phyloP scores from a whole-genome alignment of 2,888 invertebrate species.

The Homarus gammarus region DNA sequence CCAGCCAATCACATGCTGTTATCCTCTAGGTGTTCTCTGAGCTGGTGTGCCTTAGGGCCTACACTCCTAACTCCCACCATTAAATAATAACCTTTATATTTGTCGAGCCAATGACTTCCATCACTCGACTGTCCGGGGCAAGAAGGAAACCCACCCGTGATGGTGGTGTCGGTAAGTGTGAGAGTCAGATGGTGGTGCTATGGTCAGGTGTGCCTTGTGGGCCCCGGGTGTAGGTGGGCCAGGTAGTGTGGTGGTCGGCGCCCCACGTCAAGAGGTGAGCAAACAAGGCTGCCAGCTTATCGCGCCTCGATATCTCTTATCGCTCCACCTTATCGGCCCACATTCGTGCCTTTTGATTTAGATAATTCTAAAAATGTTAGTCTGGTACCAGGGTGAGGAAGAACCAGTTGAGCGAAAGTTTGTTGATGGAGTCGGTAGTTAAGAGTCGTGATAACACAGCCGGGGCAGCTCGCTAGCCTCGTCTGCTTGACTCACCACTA shows the following conservation, averaged over 20 bases:
- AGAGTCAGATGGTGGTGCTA: not conserved
- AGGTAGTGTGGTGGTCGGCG: not conserved
- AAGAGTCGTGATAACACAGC: not conserved
- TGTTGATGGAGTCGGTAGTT: not conserved
- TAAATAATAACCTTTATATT: slow-evolving; percentile 52
- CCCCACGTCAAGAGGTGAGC: slow-evolving; percentile 44
- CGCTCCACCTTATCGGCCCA: slow-evolving; percentile 12
- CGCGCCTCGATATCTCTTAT: slow-evolving; percentile 63
- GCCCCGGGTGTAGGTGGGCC: not conserved
- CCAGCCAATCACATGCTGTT: slow-evolving; percentile 50
- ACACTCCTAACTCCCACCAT: slow-evolving; percentile 18
- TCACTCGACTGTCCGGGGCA: not conserved
- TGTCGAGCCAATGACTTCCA: not conserved
- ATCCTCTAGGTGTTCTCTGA: not conserved
- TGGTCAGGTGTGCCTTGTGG: slow-evolving; percentile 7
- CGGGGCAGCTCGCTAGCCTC: not conserved
- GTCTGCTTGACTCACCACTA: not conserved
- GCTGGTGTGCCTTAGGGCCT: not conserved
- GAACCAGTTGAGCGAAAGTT: not conserved
- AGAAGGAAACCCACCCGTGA: not conserved
- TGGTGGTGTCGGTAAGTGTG: not conserved
- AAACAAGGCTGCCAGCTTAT: slow-evolving; percentile 62
- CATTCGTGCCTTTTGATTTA: slow-evolving; percentile 30
- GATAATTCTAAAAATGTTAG: slow-evolving; percentile 35
- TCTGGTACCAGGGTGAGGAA: not conserved